Percentiles rank a stretch among this genome's conserved stretches.
Evolutionary conservation across 1,140 invertebrate genomes (phyloP).

Genomic region (Holcopasites calliopsidis): DNA sequence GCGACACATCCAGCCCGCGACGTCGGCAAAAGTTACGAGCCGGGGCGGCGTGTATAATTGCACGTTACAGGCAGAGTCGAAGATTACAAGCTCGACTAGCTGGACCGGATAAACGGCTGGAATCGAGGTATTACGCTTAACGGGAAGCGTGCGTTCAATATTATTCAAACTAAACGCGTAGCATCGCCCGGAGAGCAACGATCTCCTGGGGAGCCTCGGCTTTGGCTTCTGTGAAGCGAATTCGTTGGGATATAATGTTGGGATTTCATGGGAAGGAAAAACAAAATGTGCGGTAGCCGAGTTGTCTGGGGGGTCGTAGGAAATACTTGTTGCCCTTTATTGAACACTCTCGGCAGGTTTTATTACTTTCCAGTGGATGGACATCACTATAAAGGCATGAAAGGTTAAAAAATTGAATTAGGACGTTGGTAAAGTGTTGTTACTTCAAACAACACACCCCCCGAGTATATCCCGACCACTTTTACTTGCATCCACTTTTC

Average conservation of each 20-base stretch:
- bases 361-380: too few species aligned
- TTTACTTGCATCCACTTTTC: too few species aligned
- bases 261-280: too few species aligned
- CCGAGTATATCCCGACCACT: too few species aligned
- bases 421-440: too few species aligned
- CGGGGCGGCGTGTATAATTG: background rate
- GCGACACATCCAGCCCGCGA: background rate
- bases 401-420: too few species aligned
- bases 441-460: too few species aligned
- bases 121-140: conserved; percentile 7
- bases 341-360: too few species aligned
- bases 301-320: too few species aligned
- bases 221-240: background rate
- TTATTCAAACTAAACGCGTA: background rate
- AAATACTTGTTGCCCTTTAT: too few species aligned
- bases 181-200: background rate
- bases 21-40: background rate
- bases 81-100: conserved; percentile 5
- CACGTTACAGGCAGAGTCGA: background rate
- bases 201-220: background rate
- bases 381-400: too few species aligned
- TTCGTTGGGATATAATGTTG: background rate
- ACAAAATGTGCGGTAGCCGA: too few species aligned
- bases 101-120: background rate
- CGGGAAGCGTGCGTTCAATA: background rate